Percentiles rank a stretch among this genome's conserved stretches.
Evolutionary conservation across 2,797 vertebrate species (phyloP).

Genomic region (Melanotaenia trifasciata): DNA sequence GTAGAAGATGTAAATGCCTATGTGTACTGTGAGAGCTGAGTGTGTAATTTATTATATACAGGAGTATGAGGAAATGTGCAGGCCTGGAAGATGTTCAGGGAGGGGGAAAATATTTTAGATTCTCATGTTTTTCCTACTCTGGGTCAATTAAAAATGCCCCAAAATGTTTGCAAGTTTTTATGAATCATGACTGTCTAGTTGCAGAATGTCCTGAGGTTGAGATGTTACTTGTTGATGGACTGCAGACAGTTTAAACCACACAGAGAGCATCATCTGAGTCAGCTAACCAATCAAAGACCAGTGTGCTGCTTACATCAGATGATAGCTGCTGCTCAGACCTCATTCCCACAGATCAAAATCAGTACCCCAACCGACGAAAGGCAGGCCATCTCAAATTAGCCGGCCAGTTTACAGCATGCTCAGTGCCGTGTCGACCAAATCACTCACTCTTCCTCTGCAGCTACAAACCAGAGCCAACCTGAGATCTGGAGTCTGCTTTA

Average conservation of each 20-base stretch:
- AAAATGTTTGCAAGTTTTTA: neutral
- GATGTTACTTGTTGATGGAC: neutral
- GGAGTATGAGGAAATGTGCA: neutral
- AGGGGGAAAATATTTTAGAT: neutral
- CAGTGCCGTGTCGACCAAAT: conserved; percentile 45
- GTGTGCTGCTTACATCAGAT: neutral
- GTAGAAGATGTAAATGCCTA: conserved; percentile 2
- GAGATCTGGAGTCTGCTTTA: conserved; percentile 27
- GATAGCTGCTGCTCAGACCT: neutral
- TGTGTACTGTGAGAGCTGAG: conserved; percentile 3
- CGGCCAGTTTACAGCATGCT: conserved; percentile 51
- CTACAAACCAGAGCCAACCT: conserved; percentile 15
- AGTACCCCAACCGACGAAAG: conserved; percentile 21
- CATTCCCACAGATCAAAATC: conserved; percentile 45
- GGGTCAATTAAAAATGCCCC: neutral
- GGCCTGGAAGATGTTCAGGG: neutral
- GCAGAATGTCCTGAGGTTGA: conserved; percentile 2
- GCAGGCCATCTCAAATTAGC: conserved; percentile 57
- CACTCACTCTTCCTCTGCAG: conserved; percentile 17
- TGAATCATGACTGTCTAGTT: neutral
- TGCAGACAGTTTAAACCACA: conserved; percentile 4
- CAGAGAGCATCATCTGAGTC: conserved; percentile 11
- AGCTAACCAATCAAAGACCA: conserved; percentile 25
- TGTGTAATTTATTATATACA: conserved; percentile 12
- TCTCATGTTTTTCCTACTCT: neutral